These are phyloP conservation scores for Laspeyria flexula DNA, from an alignment of 2,888 invertebrate genomes.

Conservation along the genomic window DNA sequence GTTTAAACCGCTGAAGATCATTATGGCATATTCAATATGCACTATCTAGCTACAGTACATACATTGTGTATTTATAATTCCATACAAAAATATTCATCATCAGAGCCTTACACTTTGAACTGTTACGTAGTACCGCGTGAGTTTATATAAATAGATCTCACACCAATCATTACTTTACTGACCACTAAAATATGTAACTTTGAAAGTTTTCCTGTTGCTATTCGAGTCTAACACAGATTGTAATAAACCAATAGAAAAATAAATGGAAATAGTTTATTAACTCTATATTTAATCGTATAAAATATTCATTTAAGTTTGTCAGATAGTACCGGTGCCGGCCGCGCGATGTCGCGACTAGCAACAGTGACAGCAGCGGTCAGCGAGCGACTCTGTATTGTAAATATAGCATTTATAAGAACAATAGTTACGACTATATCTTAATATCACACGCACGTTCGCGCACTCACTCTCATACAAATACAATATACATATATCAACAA, in stretches of 20 bases:
- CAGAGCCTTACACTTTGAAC: slow-evolving; percentile 44
- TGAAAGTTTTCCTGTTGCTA: slow-evolving; percentile 26
- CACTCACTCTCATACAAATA: slow-evolving; percentile 55
- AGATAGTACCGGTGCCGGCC: neutral
- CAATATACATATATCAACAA: slow-evolving; percentile 64
- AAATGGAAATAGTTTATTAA: slow-evolving; percentile 50
- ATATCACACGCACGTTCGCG: slow-evolving; percentile 60
- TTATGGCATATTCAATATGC: slow-evolving; percentile 34
- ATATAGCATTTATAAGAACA: slow-evolving; percentile 51
- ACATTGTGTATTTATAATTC: slow-evolving; percentile 48
- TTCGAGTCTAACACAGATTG: slow-evolving; percentile 44
- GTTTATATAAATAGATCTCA: slow-evolving; percentile 44
- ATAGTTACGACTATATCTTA: slow-evolving; percentile 41
- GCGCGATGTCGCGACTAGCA: slow-evolving; percentile 13
- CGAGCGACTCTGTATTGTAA: slow-evolving; percentile 51
- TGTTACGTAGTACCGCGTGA: slow-evolving; percentile 35
- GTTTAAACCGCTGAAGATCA: slow-evolving; percentile 16
- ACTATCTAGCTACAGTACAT: slow-evolving; percentile 33
- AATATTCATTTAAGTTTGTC: slow-evolving; percentile 27
- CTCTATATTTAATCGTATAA: slow-evolving; percentile 29
- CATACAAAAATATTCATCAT: slow-evolving; percentile 64
- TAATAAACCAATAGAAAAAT: slow-evolving; percentile 74
- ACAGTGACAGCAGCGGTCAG: slow-evolving; percentile 40
- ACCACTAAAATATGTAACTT: slow-evolving; percentile 39
- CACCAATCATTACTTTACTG: slow-evolving; percentile 44